phyloP scores from a whole-genome alignment of 2,113 vertebrate genomes.

The Calyptommatus sinebrachiatus region DNA sequence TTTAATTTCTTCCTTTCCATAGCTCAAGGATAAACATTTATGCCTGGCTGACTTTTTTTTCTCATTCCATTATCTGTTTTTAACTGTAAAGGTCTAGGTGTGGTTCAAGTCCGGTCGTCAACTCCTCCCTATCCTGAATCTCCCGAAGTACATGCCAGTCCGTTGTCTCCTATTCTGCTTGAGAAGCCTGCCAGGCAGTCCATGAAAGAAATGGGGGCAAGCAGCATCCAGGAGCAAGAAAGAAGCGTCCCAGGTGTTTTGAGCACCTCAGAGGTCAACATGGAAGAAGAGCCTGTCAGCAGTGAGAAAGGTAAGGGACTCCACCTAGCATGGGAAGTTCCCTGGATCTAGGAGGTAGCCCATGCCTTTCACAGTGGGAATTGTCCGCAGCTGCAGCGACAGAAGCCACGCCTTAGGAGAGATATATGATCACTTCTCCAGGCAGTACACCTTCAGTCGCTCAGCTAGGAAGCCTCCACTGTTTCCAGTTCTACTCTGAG shows the following conservation, averaged over 20 bases:
- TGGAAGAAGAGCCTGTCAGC: constrained; percentile 10
- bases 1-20: background rate
- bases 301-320: constrained; percentile 10
- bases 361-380: too few species aligned
- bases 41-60: background rate
- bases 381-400: too few species aligned
- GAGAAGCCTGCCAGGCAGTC: background rate
- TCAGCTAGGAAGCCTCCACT: too few species aligned
- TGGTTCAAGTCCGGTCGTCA: constrained; percentile 19
- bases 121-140: background rate
- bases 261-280: background rate
- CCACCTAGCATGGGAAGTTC: background rate
- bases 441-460: too few species aligned
- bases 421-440: too few species aligned
- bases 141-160: background rate
- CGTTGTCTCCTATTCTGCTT: background rate
- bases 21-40: background rate
- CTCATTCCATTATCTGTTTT: background rate
- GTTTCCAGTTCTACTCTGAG: too few species aligned
- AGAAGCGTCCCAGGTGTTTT: background rate
- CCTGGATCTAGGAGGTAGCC: too few species aligned
- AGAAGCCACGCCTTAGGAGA: too few species aligned
- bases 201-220: constrained; percentile 31
- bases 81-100: constrained; percentile 28
- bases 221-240: constrained; percentile 28